These are phyloP conservation scores for Labeo calbasu DNA, from an alignment of 2,797 vertebrate species.

Conservation along the genomic window DNA sequence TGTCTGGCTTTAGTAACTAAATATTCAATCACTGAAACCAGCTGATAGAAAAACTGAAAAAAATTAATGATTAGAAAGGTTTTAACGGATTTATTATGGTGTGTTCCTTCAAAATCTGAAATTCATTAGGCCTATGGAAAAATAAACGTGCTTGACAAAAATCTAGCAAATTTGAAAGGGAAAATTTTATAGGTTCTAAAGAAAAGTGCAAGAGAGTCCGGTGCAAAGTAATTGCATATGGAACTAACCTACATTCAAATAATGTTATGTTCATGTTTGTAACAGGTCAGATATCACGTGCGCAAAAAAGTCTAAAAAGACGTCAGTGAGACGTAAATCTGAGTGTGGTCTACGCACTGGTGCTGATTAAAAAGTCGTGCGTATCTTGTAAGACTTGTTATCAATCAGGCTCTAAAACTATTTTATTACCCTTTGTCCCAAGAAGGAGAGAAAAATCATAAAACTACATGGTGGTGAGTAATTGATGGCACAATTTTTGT, in stretches of 20 bases:
- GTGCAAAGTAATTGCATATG: neutral
- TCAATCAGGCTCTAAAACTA: neutral
- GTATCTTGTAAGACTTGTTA: neutral
- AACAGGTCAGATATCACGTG: neutral
- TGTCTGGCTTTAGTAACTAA: neutral
- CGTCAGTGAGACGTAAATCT: neutral
- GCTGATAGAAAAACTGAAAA: neutral
- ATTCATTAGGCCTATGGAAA: neutral
- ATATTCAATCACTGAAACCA: neutral
- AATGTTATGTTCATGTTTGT: neutral
- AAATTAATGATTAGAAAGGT: neutral
- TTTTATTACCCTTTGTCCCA: constrained; percentile 13
- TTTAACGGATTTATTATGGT: neutral
- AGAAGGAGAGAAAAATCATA: neutral
- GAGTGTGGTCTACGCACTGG: neutral
- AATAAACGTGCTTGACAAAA: neutral
- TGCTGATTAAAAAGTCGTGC: constrained; percentile 1
- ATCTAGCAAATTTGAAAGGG: neutral
- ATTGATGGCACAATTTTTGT: neutral
- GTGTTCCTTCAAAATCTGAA: neutral
- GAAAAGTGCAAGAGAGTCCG: neutral
- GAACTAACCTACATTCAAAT: neutral
- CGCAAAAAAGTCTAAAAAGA: neutral
- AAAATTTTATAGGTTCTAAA: neutral
- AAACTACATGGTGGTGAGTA: neutral